Evolutionary conservation across 2,888 invertebrate species (phyloP).

Genomic region (Tinea trinotella): DNA sequence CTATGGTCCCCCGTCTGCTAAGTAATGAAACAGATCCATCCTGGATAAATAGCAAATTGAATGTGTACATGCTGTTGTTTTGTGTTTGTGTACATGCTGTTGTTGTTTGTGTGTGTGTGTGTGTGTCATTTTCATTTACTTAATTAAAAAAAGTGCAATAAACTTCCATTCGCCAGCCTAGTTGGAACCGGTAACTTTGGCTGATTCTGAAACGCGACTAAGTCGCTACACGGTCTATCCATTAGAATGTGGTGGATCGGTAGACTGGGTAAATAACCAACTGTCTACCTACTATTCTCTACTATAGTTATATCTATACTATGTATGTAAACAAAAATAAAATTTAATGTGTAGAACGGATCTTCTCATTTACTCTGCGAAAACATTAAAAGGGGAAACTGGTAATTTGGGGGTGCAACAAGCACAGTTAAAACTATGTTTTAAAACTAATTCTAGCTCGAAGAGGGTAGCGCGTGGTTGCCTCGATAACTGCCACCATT

Average conservation of each 20-base stretch:
- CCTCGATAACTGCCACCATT: conserved; percentile 61
- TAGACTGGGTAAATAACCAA: too few relatives aligned
- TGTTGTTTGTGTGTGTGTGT: background rate
- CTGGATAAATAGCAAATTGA: conserved; percentile 72
- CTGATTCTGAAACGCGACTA: too few relatives aligned
- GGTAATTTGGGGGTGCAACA: conserved; percentile 51
- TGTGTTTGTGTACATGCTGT: conserved; percentile 25
- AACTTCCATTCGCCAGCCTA: too few relatives aligned
- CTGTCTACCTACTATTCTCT: too few relatives aligned
- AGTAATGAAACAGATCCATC: conserved; percentile 73
- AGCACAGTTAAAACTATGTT: conserved; percentile 58
- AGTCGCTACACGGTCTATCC: too few relatives aligned
- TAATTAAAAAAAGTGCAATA: background rate
- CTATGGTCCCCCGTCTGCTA: conserved; percentile 66
- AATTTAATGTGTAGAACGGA: conserved; percentile 18
- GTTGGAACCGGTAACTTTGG: too few relatives aligned
- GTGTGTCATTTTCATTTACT: background rate
- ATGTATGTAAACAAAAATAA: conserved; percentile 13
- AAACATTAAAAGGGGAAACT: conserved; percentile 37
- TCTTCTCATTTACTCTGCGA: conserved; percentile 26
- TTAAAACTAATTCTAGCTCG: conserved; percentile 57
- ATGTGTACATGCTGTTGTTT: conserved; percentile 38
- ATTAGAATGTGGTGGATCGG: too few relatives aligned
- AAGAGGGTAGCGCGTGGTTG: conserved; percentile 29
- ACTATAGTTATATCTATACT: too few relatives aligned